phyloP scores from a whole-genome alignment of 2,888 invertebrate genomes.

The Drosophila paramelanica region DNA sequence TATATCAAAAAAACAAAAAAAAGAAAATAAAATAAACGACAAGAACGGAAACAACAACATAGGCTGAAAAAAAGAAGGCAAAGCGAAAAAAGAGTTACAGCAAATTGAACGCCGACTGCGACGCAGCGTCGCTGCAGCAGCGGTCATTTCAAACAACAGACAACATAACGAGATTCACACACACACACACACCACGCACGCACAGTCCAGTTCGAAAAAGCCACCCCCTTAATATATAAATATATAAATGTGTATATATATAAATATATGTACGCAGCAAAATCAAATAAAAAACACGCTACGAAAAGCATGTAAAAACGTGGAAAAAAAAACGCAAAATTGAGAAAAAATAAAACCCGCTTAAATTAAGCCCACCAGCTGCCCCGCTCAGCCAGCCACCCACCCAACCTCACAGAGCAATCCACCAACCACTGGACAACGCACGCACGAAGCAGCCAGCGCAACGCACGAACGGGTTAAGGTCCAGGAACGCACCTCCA shows the following conservation, averaged over 20 bases:
- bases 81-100: conserved; percentile 67
- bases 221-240: conserved; percentile 50
- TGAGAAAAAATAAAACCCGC: conserved; percentile 82
- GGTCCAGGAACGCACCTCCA: conserved; percentile 47
- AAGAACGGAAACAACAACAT: conserved; percentile 8
- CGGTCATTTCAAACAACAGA: conserved; percentile 79
- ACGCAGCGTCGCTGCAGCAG: conserved; percentile 61
- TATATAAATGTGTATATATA: conserved; percentile 18
- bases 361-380: conserved; percentile 79
- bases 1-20: conserved; percentile 59
- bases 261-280: conserved; percentile 49
- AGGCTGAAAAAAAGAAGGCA: conserved; percentile 11
- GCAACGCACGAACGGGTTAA: conserved; percentile 77
- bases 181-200: conserved; percentile 47
- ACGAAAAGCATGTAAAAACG: conserved; percentile 65
- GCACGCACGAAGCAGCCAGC: conserved; percentile 67
- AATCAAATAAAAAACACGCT: conserved; percentile 75
- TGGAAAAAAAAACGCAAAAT: conserved; percentile 63
- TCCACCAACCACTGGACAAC: conserved; percentile 67
- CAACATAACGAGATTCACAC: conserved; percentile 75
- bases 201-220: conserved; percentile 41
- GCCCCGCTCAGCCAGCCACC: conserved; percentile 35
- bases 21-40: conserved; percentile 7
- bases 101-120: conserved; percentile 49
- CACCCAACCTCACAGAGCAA: conserved; percentile 21